Percentiles rank a stretch among this genome's conserved stretches.
phyloP scores from a whole-genome alignment of 2,797 vertebrate species.

The Myoxocephalus aenaeus region DNA sequence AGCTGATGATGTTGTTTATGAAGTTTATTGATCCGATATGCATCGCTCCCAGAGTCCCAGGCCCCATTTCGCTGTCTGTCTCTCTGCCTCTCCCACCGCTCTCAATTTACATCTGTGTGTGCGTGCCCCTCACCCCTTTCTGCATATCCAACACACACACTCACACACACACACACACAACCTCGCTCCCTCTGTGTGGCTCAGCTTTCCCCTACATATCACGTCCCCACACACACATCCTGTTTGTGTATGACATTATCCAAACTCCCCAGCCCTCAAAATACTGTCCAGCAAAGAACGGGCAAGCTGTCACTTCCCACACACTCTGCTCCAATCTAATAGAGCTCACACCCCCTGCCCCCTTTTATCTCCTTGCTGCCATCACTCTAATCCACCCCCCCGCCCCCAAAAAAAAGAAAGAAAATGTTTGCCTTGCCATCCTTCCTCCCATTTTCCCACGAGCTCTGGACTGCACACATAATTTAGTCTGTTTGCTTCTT shows the following conservation, averaged over 20 bases:
- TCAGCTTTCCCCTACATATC: not conserved
- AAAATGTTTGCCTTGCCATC: conserved; percentile 11
- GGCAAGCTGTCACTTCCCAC: conserved; percentile 68
- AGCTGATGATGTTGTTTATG: conserved; percentile 81
- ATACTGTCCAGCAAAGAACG: conserved; percentile 56
- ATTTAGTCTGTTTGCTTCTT: conserved; percentile 31
- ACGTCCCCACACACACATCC: conserved; percentile 3
- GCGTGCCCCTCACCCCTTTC: conserved; percentile 39
- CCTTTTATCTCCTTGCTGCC: conserved; percentile 38
- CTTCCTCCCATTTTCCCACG: conserved; percentile 31
- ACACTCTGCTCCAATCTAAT: conserved; percentile 61
- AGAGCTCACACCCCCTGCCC: conserved; percentile 42
- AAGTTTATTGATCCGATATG: conserved; percentile 82
- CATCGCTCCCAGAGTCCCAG: conserved; percentile 69
- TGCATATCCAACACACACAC: conserved; percentile 40
- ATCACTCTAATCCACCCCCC: conserved; percentile 34
- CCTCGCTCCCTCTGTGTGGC: not conserved
- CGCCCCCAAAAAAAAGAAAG: too few relatives aligned
- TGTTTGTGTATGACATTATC: conserved; percentile 33
- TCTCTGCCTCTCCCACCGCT: conserved; percentile 49
- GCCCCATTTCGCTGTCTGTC: conserved; percentile 65
- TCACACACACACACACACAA: conserved; percentile 1
- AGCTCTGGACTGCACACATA: conserved; percentile 32
- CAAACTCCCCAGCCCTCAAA: conserved; percentile 58
- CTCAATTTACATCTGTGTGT: conserved; percentile 50